Conservation (phyloP, 2,888 invertebrate species). For the Chymomyza procnemis region DNA sequence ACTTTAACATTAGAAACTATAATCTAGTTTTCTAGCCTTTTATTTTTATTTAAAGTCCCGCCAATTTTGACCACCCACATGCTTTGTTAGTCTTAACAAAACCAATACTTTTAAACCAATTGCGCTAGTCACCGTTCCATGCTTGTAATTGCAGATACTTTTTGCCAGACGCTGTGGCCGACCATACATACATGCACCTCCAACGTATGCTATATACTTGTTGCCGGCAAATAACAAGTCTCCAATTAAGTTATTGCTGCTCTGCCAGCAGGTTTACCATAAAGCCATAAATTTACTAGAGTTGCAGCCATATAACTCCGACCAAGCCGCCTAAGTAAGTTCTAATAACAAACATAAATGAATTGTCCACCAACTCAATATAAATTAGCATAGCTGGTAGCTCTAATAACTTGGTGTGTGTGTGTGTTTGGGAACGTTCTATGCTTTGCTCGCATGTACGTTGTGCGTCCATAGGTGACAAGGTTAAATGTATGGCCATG, state of each 20-base stretch:
- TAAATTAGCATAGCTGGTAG: neutral
- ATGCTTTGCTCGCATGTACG: too few relatives aligned
- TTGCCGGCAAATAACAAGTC: neutral
- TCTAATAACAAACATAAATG: slow-evolving; percentile 33
- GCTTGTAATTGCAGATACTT: neutral
- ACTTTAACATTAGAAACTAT: too few relatives aligned
- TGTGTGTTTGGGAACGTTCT: too few relatives aligned
- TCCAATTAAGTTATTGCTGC: slow-evolving; percentile 15
- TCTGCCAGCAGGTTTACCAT: slow-evolving; percentile 57
- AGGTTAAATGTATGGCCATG: slow-evolving; percentile 36
- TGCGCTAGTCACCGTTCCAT: too few relatives aligned
- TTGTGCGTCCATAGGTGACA: slow-evolving; percentile 29
- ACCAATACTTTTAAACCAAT: too few relatives aligned
- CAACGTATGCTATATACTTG: neutral
- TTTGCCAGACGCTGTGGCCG: too few relatives aligned
- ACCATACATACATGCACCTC: neutral
- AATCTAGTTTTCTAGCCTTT: too few relatives aligned
- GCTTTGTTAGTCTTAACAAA: too few relatives aligned
- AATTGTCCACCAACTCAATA: neutral
- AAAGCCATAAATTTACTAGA: slow-evolving; percentile 56
- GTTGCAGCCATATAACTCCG: slow-evolving; percentile 18
- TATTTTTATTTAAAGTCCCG: too few relatives aligned
- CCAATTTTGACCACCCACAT: too few relatives aligned
- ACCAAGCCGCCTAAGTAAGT: slow-evolving; percentile 39
- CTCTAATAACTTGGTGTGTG: neutral